These are phyloP conservation scores for Rhincodon typus DNA, from an alignment of 2,797 vertebrate species.

Conservation along the genomic window DNA sequence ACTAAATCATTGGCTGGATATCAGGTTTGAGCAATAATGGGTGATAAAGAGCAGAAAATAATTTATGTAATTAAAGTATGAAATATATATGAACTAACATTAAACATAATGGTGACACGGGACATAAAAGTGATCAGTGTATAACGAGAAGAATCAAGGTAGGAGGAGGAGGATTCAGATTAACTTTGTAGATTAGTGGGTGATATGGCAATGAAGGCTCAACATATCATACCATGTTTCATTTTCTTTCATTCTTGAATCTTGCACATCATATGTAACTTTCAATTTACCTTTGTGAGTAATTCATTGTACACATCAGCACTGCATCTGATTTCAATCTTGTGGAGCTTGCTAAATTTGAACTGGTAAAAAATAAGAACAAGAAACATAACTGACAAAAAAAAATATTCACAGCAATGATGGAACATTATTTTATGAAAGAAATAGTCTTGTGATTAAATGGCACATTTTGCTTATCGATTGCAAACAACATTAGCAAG, in stretches of 20 bases:
- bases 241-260: neutral
- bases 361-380: neutral
- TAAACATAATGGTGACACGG: neutral
- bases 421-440: neutral
- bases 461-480: neutral
- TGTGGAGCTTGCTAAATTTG: neutral
- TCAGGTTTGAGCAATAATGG: neutral
- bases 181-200: neutral
- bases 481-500: neutral
- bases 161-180: neutral
- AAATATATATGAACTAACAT: neutral
- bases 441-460: neutral
- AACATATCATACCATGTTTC: neutral
- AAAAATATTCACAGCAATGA: neutral
- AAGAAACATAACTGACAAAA: neutral
- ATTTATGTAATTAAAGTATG: neutral
- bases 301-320: neutral
- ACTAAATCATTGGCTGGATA: neutral
- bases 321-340: neutral
- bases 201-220: neutral
- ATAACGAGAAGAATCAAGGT: neutral
- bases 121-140: neutral
- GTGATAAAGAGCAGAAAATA: neutral
- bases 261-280: neutral
- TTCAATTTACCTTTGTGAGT: neutral